A percentile compares a stretch with the other conserved stretches of the same genome.
These are phyloP conservation scores for Bothrops jararaca DNA, from an alignment of 2,113 vertebrate species.

Conservation along the genomic window DNA sequence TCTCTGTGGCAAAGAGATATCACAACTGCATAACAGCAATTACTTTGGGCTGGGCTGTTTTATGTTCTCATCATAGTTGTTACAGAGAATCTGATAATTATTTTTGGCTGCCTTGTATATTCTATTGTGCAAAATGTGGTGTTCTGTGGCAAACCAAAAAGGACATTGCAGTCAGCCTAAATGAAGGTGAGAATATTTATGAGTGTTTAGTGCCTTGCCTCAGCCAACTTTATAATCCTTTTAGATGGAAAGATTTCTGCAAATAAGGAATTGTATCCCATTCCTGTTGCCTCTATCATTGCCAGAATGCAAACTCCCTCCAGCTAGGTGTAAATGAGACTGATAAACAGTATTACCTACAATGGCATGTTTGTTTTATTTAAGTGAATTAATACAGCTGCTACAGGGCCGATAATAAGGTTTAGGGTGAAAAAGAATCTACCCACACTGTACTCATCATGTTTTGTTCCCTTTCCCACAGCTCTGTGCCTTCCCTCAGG, in stretches of 20 bases:
- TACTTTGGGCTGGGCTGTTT: background rate
- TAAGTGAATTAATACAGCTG: constrained; percentile 44
- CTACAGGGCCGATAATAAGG: constrained; percentile 13
- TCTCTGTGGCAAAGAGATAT: background rate
- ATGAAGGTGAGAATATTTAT: background rate
- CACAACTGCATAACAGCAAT: background rate
- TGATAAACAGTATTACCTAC: constrained; percentile 3
- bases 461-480: constrained; percentile 47
- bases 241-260: background rate
- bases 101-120: background rate
- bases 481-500: constrained; percentile 1
- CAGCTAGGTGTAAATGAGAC: background rate
- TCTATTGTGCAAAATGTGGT: background rate
- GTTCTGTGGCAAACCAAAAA: background rate
- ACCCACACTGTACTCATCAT: background rate
- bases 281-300: background rate
- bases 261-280: background rate
- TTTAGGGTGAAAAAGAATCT: constrained; percentile 7
- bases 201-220: background rate
- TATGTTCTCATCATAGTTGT: background rate
- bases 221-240: background rate
- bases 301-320: accelerated
- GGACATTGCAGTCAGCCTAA: background rate
- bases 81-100: background rate
- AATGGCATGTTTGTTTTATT: constrained; percentile 12